Base-by-base conservation (phyloP, 2,797 vertebrate species). In the Helostoma temminkii region DNA sequence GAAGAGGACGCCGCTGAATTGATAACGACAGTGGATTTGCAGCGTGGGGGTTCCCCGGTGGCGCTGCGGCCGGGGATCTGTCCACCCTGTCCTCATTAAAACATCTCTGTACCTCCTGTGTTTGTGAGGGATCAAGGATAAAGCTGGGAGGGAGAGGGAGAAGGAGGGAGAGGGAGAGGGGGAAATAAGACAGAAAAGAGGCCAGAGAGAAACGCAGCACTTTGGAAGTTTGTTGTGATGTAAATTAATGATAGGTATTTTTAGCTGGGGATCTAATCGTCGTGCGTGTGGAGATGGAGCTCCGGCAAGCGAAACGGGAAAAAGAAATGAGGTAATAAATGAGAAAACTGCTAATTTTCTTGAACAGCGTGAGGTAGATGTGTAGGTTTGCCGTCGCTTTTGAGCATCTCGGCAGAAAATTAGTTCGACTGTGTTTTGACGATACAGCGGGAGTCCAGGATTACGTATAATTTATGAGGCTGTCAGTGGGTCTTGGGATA, bases 191-290 rank as follows among this genome's bases (percentile, higher is more conserved):
- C 37, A 26, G 11, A 10, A 39, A 34, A 6, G 43, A 30, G 32
- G n/a, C n/a, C n/a, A n/a, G 42, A 45, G 45, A 41, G 45, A 68
- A 45, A 74, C 1, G 45, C 57, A 66, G 75, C 71, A 47, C 64
- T 74, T 82, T 82, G 24, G 3, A 70, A 82, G 77, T 87, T 91
- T 87, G 63, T 79, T 76, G 66, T 65, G 68, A 87, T 83, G 68
- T 88, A 85, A 83, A 90, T 89, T 88, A 89, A 90, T 83, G 58
- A 77, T 74, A 26, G 71, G 69, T 90, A 87, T 90, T 90, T 89
- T 89, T 89, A 90, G 77, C 82, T 12, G 5, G 47, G 77, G 55
- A 84, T 88, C 81, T 85, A 86, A 89, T 90, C 81, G 75, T 78
- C 82, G 78, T 49, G 81, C 59, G 41, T 68, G 78, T 57, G 68